Percentiles rank a stretch among this genome's conserved stretches.
phyloP scores from a whole-genome alignment of 1,140 invertebrate genomes.

The Cheumatopsyche charites region DNA sequence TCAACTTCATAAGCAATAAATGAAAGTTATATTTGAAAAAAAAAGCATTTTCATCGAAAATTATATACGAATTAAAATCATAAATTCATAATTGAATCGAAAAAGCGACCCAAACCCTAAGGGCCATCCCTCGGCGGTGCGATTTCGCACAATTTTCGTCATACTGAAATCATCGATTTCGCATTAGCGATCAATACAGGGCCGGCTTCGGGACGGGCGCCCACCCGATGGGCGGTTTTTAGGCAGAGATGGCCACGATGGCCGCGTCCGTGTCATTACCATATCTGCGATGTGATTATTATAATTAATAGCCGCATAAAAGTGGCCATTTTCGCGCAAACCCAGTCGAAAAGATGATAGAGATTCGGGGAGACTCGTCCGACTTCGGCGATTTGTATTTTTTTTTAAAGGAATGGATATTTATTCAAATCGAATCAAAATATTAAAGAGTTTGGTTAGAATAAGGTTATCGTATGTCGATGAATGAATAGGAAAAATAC shows the following conservation, averaged over 20 bases:
- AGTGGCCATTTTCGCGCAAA: conserved; percentile 18
- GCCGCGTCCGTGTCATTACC: conserved; percentile 34
- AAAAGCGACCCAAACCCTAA: not conserved
- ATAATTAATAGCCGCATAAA: conserved; percentile 38
- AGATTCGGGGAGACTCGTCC: not conserved
- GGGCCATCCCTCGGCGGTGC: not conserved
- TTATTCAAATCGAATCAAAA: too few relatives aligned
- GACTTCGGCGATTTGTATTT: not conserved
- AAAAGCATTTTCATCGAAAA: too few relatives aligned
- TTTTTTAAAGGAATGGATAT: too few relatives aligned
- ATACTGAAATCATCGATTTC: conserved; percentile 34
- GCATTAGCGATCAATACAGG: conserved; percentile 37
- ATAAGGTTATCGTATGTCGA: too few relatives aligned
- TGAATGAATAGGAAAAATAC: too few relatives aligned
- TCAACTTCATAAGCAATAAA: too few relatives aligned
- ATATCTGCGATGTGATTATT: conserved; percentile 40
- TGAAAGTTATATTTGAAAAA: too few relatives aligned
- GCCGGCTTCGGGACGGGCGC: not conserved
- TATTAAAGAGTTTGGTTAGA: too few relatives aligned
- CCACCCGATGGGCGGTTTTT: not conserved
- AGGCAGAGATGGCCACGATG: too few relatives aligned
- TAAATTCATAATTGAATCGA: not conserved
- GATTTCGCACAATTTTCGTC: conserved; percentile 27
- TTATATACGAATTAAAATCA: not conserved
- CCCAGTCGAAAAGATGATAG: not conserved